phyloP scores from a whole-genome alignment of 2,797 vertebrate genomes.

The Coluber constrictor region DNA sequence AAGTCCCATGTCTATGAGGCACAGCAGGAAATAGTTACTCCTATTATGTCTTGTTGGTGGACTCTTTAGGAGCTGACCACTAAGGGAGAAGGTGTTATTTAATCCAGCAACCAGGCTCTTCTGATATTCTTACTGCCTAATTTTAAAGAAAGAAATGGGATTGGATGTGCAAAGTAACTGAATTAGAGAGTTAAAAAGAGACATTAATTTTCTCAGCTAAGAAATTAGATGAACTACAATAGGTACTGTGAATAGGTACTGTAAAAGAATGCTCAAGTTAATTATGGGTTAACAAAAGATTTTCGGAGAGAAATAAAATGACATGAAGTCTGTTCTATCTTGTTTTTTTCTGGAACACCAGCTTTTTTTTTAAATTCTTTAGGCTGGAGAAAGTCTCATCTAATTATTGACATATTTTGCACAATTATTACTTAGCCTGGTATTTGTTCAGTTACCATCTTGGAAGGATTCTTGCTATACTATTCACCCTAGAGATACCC shows the following conservation, averaged over 20 bases:
- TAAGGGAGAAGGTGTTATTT: not conserved
- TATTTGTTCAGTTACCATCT: not conserved
- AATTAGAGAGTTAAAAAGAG: not conserved
- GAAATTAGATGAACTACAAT: not conserved
- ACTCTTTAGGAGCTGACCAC: not conserved
- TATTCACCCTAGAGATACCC: not conserved
- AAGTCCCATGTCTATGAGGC: not conserved
- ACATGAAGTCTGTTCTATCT: not conserved
- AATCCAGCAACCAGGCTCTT: not conserved
- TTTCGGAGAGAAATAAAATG: not conserved
- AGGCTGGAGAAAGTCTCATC: not conserved
- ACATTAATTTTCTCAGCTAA: no score
- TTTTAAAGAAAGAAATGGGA: not conserved
- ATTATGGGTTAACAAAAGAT: not conserved
- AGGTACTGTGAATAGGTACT: not conserved
- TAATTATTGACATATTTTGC: not conserved
- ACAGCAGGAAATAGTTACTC: not conserved
- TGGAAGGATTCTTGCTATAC: not conserved
- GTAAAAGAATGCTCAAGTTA: not conserved
- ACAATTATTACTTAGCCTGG: not conserved
- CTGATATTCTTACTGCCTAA: not conserved
- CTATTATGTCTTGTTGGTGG: not conserved
- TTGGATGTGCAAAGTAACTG: not conserved
- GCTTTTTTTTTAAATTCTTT: not conserved
- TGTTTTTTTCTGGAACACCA: not conserved